Conservation (phyloP, 2,113 vertebrate species). For the Muntiacus muntjak region DNA sequence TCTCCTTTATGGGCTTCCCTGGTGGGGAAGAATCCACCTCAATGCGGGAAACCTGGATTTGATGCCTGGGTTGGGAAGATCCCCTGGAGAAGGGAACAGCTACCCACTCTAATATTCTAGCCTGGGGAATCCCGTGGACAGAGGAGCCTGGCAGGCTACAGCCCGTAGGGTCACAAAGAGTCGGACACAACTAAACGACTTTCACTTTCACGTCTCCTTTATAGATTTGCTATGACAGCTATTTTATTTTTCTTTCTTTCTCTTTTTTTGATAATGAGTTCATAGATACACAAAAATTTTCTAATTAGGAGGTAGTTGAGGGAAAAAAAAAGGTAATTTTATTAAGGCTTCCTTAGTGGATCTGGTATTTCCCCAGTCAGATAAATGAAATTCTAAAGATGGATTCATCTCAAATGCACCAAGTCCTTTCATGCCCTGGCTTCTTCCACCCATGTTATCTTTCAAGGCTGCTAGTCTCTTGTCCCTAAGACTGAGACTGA, state of each 20-base stretch:
- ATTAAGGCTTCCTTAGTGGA: background rate
- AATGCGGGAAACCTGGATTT: background rate
- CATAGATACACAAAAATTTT: background rate
- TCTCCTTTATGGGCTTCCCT: background rate
- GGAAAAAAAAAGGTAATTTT: background rate
- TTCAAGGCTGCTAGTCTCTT: background rate
- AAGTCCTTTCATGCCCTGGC: background rate
- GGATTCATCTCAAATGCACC: background rate
- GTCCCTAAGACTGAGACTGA: background rate
- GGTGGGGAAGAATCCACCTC: background rate
- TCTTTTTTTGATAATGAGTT: background rate
- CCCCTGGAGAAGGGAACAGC: background rate
- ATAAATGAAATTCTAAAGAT: background rate
- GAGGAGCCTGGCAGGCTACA: background rate
- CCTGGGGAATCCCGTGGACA: background rate
- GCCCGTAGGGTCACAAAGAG: background rate
- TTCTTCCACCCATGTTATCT: background rate
- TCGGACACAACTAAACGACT: fast-evolving
- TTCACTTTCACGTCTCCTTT: background rate
- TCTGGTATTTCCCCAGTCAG: background rate
- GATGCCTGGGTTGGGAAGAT: background rate
- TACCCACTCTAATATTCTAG: background rate
- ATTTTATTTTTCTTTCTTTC: background rate
- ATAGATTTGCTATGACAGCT: background rate
- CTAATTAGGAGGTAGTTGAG: background rate